These are phyloP conservation scores for Neomonachus schauinslandi DNA, from an alignment of 2,113 vertebrate species.

Conservation along the genomic window DNA sequence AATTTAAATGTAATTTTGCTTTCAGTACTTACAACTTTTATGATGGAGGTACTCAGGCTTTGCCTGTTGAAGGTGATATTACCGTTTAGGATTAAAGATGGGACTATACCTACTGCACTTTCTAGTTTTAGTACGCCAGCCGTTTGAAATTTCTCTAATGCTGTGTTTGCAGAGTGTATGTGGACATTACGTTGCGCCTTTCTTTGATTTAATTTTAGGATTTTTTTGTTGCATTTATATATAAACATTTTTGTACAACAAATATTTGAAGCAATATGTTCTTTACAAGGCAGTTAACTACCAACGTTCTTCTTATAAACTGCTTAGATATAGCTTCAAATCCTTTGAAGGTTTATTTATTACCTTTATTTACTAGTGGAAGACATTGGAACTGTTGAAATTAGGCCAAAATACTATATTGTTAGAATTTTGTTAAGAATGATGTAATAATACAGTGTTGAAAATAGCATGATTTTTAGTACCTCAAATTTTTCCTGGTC, in stretches of 20 bases:
- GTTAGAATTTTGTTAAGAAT: constrained; percentile 34
- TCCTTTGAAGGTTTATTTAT: background rate
- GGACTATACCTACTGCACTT: background rate
- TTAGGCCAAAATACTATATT: background rate
- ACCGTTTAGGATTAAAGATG: background rate
- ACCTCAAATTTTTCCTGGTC: background rate
- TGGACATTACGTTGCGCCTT: background rate
- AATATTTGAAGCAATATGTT: background rate
- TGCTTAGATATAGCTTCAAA: background rate
- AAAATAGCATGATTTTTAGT: constrained; percentile 17
- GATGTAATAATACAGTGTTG: background rate
- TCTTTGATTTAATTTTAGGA: constrained; percentile 32
- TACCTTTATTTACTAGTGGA: background rate
- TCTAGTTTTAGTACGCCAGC: background rate
- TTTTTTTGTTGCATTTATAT: background rate
- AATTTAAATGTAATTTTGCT: constrained; percentile 46
- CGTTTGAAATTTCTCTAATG: background rate
- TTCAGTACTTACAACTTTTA: background rate
- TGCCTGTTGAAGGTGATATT: background rate
- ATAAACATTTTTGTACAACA: background rate
- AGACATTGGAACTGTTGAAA: background rate
- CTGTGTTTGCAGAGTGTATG: background rate
- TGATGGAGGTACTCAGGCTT: background rate
- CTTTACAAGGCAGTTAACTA: background rate
- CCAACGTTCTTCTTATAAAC: background rate